Evolutionary conservation across 2,888 invertebrate species (phyloP).

Genomic region (Ashinkailepas kermadecensis): DNA sequence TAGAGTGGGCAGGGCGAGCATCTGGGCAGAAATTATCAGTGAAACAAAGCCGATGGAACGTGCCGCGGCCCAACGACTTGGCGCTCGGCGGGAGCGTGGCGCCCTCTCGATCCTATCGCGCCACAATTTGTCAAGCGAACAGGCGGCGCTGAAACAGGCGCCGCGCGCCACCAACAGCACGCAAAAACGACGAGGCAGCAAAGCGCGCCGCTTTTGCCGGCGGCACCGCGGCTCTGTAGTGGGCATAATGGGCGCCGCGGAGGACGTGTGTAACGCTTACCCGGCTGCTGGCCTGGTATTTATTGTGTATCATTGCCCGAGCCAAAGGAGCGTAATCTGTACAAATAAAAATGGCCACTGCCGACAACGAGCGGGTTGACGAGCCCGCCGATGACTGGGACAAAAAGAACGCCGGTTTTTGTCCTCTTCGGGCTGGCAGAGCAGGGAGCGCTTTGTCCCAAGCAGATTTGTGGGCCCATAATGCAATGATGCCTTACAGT

Average conservation of each 20-base stretch:
- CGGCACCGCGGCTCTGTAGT: background rate
- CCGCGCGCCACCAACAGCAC: background rate
- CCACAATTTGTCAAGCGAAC: background rate
- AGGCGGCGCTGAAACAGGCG: background rate
- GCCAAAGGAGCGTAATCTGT: background rate
- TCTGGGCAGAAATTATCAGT: too few species aligned
- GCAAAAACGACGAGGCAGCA: constrained; percentile 9
- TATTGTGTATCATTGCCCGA: constrained; percentile 12
- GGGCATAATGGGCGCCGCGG: background rate
- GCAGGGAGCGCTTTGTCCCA: background rate
- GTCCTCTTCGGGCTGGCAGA: background rate
- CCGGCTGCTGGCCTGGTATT: background rate
- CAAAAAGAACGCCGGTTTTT: constrained; percentile 8
- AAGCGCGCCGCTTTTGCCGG: constrained; percentile 2
- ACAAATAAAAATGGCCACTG: constrained; percentile 4
- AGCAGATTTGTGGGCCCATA: background rate
- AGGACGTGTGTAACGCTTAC: background rate
- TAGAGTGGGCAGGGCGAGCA: too few species aligned
- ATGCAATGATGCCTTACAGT: background rate
- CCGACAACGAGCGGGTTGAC: background rate
- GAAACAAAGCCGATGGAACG: background rate
- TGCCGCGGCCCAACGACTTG: background rate
- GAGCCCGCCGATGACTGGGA: background rate
- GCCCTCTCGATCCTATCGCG: background rate
- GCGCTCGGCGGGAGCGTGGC: background rate